Conservation (phyloP, 2,888 invertebrate genomes). For the Sesia apiformis region DNA sequence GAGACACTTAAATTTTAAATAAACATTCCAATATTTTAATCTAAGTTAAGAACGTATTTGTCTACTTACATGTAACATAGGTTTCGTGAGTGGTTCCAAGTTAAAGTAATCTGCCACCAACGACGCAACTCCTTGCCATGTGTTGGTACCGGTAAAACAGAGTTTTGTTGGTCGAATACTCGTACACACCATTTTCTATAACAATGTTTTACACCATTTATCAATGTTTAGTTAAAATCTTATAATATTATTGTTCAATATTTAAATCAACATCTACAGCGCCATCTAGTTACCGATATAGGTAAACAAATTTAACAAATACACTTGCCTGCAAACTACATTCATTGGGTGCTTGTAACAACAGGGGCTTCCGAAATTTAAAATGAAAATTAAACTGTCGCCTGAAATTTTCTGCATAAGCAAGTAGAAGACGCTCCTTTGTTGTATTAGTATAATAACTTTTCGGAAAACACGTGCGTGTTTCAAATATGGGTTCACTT, state of each 20-base stretch:
- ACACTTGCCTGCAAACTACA: slow-evolving; percentile 81
- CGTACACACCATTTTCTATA: slow-evolving; percentile 91
- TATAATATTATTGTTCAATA: background rate
- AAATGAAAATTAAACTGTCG: slow-evolving; percentile 77
- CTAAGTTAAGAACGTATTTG: background rate
- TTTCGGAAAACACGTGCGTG: slow-evolving; percentile 75
- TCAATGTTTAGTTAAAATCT: background rate
- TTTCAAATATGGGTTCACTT: slow-evolving; percentile 70
- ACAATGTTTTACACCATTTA: background rate
- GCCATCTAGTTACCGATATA: slow-evolving; percentile 17
- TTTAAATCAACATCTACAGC: slow-evolving; percentile 1
- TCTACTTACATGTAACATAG: slow-evolving; percentile 79
- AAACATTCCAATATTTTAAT: no score
- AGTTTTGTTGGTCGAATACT: slow-evolving; percentile 86
- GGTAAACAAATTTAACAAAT: no score
- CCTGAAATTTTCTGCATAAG: slow-evolving; percentile 86
- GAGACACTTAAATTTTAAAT: no score
- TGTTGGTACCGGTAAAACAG: slow-evolving; percentile 79
- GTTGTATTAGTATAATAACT: slow-evolving; percentile 78
- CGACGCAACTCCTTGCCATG: slow-evolving; percentile 81
- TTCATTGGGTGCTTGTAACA: slow-evolving; percentile 84
- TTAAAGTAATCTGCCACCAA: slow-evolving; percentile 86
- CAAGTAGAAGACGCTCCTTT: slow-evolving; percentile 81
- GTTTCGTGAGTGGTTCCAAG: slow-evolving; percentile 81
- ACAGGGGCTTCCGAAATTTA: slow-evolving; percentile 76